phyloP scores from a whole-genome alignment of 2,113 vertebrate genomes.

The Pachyramphus minor region DNA sequence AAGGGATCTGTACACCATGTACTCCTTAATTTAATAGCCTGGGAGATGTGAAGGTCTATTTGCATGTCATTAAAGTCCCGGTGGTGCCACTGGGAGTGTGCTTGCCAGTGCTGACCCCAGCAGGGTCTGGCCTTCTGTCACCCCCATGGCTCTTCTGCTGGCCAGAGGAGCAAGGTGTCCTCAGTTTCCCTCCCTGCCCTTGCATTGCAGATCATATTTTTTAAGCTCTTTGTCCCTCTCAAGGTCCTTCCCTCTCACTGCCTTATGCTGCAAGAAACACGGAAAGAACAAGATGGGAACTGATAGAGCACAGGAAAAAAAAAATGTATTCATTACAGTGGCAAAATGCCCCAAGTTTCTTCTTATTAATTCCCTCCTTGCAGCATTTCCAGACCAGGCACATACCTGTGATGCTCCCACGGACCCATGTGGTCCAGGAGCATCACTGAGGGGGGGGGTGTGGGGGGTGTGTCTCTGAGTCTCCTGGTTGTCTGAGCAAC shows the following conservation, averaged over 20 bases:
- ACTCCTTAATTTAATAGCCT: not conserved
- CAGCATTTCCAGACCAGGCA: not conserved
- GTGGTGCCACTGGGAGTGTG: accelerated
- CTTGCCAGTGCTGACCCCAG: not conserved
- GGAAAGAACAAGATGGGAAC: not conserved
- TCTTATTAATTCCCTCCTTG: not conserved
- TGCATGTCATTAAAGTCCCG: not conserved
- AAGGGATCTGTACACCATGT: accelerated
- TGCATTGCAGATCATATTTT: not conserved
- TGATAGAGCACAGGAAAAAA: not conserved
- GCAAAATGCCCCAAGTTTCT: not conserved
- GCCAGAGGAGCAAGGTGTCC: not conserved
- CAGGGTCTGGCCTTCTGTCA: not conserved
- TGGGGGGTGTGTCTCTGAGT: not conserved
- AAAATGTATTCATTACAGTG: not conserved
- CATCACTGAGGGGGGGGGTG: not conserved
- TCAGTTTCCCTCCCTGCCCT: not conserved
- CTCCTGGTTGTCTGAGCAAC: constrained; percentile 53
- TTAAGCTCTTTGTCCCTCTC: not conserved
- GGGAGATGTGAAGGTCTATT: not conserved
- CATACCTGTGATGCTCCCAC: not conserved
- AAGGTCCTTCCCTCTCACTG: not conserved
- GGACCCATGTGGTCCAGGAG: not conserved
- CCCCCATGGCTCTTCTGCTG: not conserved
- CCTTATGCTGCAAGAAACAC: not conserved